Base-by-base conservation (phyloP, 92 coral and sea anemone species). In the Siderastrea siderea region DNA sequence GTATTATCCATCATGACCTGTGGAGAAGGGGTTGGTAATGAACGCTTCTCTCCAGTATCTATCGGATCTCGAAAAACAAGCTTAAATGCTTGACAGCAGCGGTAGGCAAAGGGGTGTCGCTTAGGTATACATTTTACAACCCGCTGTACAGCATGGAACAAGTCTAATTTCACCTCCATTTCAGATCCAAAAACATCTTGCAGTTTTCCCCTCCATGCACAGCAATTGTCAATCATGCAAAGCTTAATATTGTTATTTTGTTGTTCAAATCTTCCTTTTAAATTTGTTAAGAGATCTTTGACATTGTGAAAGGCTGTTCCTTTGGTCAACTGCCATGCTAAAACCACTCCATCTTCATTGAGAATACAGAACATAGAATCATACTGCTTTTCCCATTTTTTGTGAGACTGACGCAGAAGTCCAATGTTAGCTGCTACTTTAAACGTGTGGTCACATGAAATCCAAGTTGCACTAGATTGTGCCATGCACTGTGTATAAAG, bases 341-440 rank as follows among this genome's bases (percentile, higher is more conserved):
- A 62, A 10, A 83, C 88, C 5, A 62, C 14, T 10, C 94, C 94
- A 81, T 67, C 51, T 91, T 91, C 94, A 87, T 91, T 91, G 44
- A 91, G 55, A 50, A 91, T 74, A 54, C 74, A 76, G 77, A 91
- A 87, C 85, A 82, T 82, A 1, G 94, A 81, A 87, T 91, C 91
- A 75, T 90, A 86, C 72, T 90, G 93, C 85, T 74, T 91, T 55
- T 81, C 87, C 85, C 87, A 79, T 71, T 81, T 65, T 16, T 45
- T 65, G 70, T 65, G 47, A 65, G 70, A 65, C n/a, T 44, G 70
- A 75, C 84, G 68, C 46, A 80, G 13, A 12, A 84, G 38, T 53
- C 88, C 88, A 8, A 84, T 48, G 38, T 68, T 82, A 55, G 80
- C 70, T 59, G 88, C 81, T 44, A 84, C 79, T 72, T 84, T 74